Base-by-base conservation (phyloP, 2,888 invertebrate species). In the Zaprionus bogoriensis region DNA sequence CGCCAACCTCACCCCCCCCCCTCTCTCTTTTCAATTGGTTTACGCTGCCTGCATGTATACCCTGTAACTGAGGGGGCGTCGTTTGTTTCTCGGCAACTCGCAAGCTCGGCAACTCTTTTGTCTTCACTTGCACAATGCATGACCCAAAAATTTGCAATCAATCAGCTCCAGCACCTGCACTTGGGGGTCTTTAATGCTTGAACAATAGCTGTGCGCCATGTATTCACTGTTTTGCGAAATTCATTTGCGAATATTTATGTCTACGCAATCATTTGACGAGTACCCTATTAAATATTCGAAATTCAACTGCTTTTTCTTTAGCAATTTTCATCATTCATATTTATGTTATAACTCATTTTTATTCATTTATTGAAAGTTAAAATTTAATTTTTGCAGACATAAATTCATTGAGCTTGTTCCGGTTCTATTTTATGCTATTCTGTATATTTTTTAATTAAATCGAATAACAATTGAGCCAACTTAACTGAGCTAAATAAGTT, bases 61-160 rank as follows among this genome's bases (percentile, higher is more conserved):
- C 36, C 28, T 27, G 19, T 10, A 55, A 17, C 20, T 48, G 6
- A 22, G 9, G 27, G 27, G n/a, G 32, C 39, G 28, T 7, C 22
- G 32, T 39, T 50, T 65, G 41, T 54, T 50, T 14, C 44, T n/a
- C 10, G 23, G 47, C 22, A 27, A 44, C 6, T 28, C 17, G 63
- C 4, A 9, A 45, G 38, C 6, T 28, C 17, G 63, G 3, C 6
- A 45, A 20, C 48, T 30, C 14, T n/a, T 44, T 59, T 42, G 41
- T 66, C 48, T 51, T 17, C 2, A 28, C 12, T 12, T 25, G 28
- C 63, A 69, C 67, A 60, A 61, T 61, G 61, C 61, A 72, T 72
- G 54, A 2, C 39, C 25, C 46, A 30, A 46, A 12, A 23, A 60
- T 2, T 41, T 4, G 46, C 25, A 57, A 27, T 32, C 30, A 23